phyloP scores from a whole-genome alignment of 2,888 invertebrate genomes.

The Gibbula magus region DNA sequence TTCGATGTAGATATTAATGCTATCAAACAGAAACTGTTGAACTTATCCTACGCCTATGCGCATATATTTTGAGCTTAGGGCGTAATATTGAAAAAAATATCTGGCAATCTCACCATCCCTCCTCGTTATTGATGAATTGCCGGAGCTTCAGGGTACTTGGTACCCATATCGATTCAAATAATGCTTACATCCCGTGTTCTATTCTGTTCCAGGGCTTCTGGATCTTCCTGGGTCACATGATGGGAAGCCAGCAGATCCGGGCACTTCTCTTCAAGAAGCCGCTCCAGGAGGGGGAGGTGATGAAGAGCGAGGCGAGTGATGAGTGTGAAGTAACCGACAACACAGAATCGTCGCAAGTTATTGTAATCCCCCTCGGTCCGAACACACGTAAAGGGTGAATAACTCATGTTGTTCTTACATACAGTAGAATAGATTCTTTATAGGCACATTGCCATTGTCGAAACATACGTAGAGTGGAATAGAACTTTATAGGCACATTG shows the following conservation, averaged over 20 bases:
- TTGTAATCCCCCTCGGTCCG: neutral
- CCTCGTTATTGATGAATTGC: no score
- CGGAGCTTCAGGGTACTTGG: no score
- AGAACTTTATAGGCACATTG: no score
- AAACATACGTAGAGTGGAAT: no score
- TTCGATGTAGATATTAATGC: no score
- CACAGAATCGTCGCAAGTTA: neutral
- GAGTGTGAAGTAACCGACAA: neutral
- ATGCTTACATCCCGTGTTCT: no score
- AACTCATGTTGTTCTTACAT: no score
- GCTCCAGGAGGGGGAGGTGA: neutral
- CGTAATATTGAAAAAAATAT: neutral
- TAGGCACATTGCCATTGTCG: no score
- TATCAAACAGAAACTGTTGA: no score
- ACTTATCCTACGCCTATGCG: neutral
- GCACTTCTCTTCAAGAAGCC: slow-evolving; percentile 32
- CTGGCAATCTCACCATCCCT: neutral
- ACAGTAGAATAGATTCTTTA: no score
- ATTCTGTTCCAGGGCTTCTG: slow-evolving; percentile 32
- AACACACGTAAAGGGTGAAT: neutral
- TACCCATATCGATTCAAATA: no score
- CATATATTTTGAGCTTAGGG: neutral
- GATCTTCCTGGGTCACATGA: slow-evolving; percentile 41
- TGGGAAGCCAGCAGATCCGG: slow-evolving; percentile 41
- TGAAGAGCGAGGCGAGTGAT: slow-evolving; percentile 13